phyloP scores from a whole-genome alignment of 2,113 vertebrate genomes.

The Cyanistes caeruleus region DNA sequence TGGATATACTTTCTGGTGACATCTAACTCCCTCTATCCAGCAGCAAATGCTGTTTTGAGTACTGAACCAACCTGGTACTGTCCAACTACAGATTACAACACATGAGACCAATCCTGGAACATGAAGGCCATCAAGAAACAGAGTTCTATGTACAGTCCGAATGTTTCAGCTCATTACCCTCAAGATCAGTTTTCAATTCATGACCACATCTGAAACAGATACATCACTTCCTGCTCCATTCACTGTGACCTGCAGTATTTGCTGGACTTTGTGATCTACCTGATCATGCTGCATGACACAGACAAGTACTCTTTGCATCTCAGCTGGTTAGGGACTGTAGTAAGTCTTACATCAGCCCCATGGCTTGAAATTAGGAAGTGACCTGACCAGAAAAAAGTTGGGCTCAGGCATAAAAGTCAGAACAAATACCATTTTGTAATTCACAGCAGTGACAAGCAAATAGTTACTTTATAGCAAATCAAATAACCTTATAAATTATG shows the following conservation, averaged over 20 bases:
- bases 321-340: neutral
- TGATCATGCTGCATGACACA: fast-evolving
- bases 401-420: neutral
- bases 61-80: neutral
- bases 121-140: neutral
- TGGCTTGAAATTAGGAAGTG: neutral
- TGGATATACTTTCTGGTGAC: neutral
- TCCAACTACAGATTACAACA: neutral
- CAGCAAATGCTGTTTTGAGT: neutral
- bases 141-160: neutral
- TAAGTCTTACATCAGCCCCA: neutral
- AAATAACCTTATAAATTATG: neutral
- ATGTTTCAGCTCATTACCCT: neutral
- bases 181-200: neutral
- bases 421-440: no score
- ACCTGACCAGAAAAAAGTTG: neutral
- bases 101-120: neutral
- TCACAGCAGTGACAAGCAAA: neutral
- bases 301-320: neutral
- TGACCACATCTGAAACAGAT: neutral
- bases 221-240: neutral
- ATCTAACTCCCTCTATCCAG: neutral
- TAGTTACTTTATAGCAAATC: neutral
- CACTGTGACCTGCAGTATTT: neutral
- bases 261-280: neutral